Percentiles rank a stretch among this genome's conserved stretches.
These are phyloP conservation scores for Bufo gargarizans DNA, from an alignment of 2,113 vertebrate species.

Conservation along the genomic window DNA sequence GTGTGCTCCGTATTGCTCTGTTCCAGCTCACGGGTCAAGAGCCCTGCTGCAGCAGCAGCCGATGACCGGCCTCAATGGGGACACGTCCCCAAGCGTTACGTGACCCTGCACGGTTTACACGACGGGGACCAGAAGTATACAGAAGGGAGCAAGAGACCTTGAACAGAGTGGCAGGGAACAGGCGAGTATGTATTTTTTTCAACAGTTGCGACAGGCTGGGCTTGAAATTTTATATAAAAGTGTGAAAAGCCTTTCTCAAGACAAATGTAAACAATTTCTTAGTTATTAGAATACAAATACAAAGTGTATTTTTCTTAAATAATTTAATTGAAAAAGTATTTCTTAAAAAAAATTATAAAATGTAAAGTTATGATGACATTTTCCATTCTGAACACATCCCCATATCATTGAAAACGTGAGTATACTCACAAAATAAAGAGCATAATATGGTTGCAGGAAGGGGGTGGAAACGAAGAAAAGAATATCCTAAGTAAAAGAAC, in stretches of 20 bases:
- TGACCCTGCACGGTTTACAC: too few relatives aligned
- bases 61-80: too few relatives aligned
- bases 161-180: too few relatives aligned
- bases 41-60: too few relatives aligned
- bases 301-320: constrained; percentile 77
- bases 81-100: too few relatives aligned
- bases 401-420: constrained; percentile 35
- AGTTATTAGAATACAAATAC: background rate
- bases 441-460: constrained; percentile 44
- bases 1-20: too few relatives aligned
- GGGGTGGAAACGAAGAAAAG: background rate
- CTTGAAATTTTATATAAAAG: too few relatives aligned
- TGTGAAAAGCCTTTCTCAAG: background rate
- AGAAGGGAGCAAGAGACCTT: too few relatives aligned
- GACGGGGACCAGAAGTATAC: too few relatives aligned
- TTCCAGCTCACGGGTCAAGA: too few relatives aligned
- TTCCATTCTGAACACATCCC: constrained; percentile 46
- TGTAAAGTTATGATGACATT: constrained; percentile 59
- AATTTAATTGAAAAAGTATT: constrained; percentile 90
- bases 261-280: background rate
- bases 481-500: background rate
- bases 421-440: constrained; percentile 41
- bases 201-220: too few relatives aligned
- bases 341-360: constrained; percentile 90
- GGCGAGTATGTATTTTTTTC: too few relatives aligned